phyloP scores from a whole-genome alignment of 2,888 invertebrate species.

The Antheraea yamamai region DNA sequence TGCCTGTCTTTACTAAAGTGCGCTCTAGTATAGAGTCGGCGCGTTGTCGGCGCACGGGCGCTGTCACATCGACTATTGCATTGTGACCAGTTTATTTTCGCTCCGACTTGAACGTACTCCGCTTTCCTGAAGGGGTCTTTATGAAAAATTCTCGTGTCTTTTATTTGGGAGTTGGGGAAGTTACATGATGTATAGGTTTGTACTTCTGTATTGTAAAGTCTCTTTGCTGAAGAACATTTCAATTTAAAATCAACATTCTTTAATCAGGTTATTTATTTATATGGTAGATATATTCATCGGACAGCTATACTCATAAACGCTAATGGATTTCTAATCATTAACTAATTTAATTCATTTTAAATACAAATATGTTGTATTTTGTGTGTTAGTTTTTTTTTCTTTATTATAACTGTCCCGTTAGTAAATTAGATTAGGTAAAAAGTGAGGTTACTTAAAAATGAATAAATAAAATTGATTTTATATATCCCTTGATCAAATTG shows the following conservation, averaged over 20 bases:
- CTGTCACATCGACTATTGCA: constrained; percentile 70
- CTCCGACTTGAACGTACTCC: constrained; percentile 56
- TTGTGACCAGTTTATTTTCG: constrained; percentile 72
- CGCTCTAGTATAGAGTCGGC: constrained; percentile 62
- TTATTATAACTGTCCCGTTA: background rate
- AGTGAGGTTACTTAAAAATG: background rate
- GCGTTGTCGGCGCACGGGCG: constrained; percentile 47
- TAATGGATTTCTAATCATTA: background rate
- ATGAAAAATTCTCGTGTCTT: constrained; percentile 38
- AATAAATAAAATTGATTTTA: constrained; percentile 38
- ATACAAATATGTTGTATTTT: background rate
- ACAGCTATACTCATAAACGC: background rate
- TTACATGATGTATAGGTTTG: background rate
- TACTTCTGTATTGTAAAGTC: background rate
- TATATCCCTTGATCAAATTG: constrained; percentile 62
- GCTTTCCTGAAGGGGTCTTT: constrained; percentile 48
- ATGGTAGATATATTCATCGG: background rate
- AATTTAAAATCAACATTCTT: background rate
- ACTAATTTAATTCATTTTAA: background rate
- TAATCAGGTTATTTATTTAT: background rate
- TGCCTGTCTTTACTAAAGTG: constrained; percentile 70
- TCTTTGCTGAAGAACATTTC: background rate
- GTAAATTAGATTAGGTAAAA: background rate
- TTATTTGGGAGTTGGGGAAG: constrained; percentile 26
- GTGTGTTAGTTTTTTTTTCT: constrained; percentile 17